Evolutionary conservation across 2,888 invertebrate genomes (phyloP), one percentile per base, ranked within the genome.

Genomic region (Hemaris fuciformis): DNA sequence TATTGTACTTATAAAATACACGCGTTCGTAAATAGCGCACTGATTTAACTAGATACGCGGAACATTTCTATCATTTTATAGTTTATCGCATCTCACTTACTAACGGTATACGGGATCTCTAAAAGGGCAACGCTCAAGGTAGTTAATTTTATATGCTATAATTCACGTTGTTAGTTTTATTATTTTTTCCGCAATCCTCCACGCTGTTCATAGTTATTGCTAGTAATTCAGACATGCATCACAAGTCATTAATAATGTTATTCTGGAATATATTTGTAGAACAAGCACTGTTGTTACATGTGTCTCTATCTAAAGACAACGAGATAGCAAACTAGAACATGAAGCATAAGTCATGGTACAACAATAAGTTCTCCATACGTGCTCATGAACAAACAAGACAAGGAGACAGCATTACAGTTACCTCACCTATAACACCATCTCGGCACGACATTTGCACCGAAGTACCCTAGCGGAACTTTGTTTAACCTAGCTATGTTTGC

Each of bases 401-500:
- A 78, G 80, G 75, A 76, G 73, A 66, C 66, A 73, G 75, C 73
- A 72, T 71, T 81, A 88, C 86, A 84, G 88, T 88, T 88, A 88
- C 69, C 76, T 79, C 77, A 80, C 77, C 80, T 76, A 78, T 80
- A 81, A 77, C 79, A 76, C 79, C 71, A 80, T 70, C 71, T 65
- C 62, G 63, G 69, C 66, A 69, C 69, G 72, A 72, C 70, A 66
- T 76, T 74, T 79, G 77, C 83, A 71, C 87, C 88, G 80, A 82
- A 80, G 83, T 84, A 78, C 73, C 76, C 62, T 74, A 83, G 79
- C 84, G 87, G 87, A 87, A 88, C 84, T 84, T 81, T 76, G 74
- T 73, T 72, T 75, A 75, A 73, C 76, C 77, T 77, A 72, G 73
- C 75, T 76, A 43, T 53, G 42, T 45, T 45, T 60, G 48, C 25